Base-by-base conservation (phyloP, 2,113 vertebrate species). In the Larimichthys polyactis region DNA sequence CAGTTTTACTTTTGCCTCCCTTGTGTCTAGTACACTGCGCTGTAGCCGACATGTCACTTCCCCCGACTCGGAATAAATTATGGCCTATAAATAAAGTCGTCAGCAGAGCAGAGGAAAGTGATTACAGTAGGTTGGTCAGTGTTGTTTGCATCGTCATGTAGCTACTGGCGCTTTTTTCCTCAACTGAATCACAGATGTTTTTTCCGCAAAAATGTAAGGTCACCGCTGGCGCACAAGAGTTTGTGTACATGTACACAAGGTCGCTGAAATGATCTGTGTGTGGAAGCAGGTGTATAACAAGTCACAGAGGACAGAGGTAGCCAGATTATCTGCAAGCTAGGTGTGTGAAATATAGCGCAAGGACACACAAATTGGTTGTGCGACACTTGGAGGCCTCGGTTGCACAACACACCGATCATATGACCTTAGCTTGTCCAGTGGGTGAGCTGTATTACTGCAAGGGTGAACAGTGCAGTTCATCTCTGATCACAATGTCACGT, bases 271-370 rank as follows among this genome's bases (percentile, higher is more conserved):
- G 3, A 73, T 71, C 8, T 79, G 24, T 73, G 52, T 12, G 29
- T 44, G 22, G 29, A 68, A 40, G 27, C 19, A 60, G 46, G 19
- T 36, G 10, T 54, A 60, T n/a, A 71, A 54, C 69, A 77, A 83
- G 36, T 55, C 60, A 48, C 69, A 79, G 52, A 52, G 67, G 72
- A 58, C 57, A 59, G 5, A 32, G 22, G 55, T n/a, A 70, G 55
- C 27, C 36, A 11, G 36, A 65, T 86, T 57, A 78, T 64, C 7
- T 82, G 63, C 24, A 49, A 51, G 17, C 27, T n/a, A 22, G 29
- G 57, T 78, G 64, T 79, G 48, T 82, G 63, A 79, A 63, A 79
- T 79, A 48, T 15, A 58, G 22, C 14, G 29, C 20, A 66, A 54
- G 29, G 66, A 3, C 36, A 32, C 19, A 24, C 11, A 58, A 14